Evolutionary conservation across 2,888 invertebrate genomes (phyloP), one percentile per base, ranked within the genome.

Genomic region (Helobdella robusta): DNA sequence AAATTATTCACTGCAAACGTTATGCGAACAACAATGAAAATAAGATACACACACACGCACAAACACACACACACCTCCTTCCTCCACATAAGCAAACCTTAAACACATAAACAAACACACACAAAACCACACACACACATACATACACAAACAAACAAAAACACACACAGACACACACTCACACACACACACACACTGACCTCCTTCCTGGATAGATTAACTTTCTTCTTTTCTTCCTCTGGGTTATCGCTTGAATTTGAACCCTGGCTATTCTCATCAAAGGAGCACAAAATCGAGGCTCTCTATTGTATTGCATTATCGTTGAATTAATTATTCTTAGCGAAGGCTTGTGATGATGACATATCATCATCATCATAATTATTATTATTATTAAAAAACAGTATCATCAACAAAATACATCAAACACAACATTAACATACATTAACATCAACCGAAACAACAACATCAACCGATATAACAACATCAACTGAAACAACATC

Each of bases 171-270:
- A n/a, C n/a, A n/a, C n/a, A n/a, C n/a, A n/a, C n/a, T 25, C 32
- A 8, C 32, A 4, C n/a, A 56, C 28, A 1, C 2, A 30, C 8
- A 8, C 3, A 20, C 5, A 18, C 23, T 5, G 32, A 56, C 56
- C 56, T 56, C 56, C 18, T 56, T 56, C 56, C 56, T 25, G 6
- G 56, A 25, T 32, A 56, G 28, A 56, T 56, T 56, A n/a, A 28
- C 56, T 56, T 30, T 56, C 32, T 32, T 25, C 32, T 28, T 56
- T 56, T 56, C 56, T 20, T 56, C 56, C 32, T 56, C 56, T 30
- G 28, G 56, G n/a, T 25, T 30, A 5, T 56, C 56, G 28, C 56
- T 32, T 30, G 6, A 25, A 3, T 6, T 30, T 25, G 56, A 56
- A 32, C 32, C 56, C n/a, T 8, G 28, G n/a, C 28, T 56, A 32